Base-by-base conservation (phyloP, 2,888 invertebrate species). In the Therioaphis trifolii region DNA sequence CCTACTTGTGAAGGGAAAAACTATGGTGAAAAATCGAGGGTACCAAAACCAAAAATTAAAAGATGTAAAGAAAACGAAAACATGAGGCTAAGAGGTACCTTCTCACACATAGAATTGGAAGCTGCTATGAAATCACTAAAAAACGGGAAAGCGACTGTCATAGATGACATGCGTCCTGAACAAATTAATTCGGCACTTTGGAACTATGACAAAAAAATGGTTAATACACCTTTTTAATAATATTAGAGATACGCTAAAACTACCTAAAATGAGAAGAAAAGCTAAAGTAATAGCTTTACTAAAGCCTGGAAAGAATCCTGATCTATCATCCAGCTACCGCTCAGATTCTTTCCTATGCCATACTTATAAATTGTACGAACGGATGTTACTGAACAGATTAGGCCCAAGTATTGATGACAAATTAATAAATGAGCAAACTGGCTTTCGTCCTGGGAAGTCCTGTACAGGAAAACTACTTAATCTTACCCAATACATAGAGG, bases 261-360 rank as follows among this genome's bases (percentile, higher is more conserved):
- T 71, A 71, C 71, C 49, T n/a, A 71, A 71, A 7, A 15, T 18
- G 35, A 49, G 0, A 18, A 71, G 49, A 4, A 55, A 2, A 18
- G 55, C 15, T n/a, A 55, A 74, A 35, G 14, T 80, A 69, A 75
- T 85, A 21, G 84, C 79, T 85, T 77, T 18, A 80, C 66, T 40
- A 43, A 85, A 15, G 49, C 15, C 1, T 15, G 4, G n/a, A n/a
- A n/a, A n/a, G n/a, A n/a, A n/a, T n/a, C n/a, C n/a, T n/a, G n/a
- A n/a, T n/a, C n/a, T n/a, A n/a, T n/a, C n/a, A n/a, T n/a, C n/a
- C n/a, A n/a, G n/a, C n/a, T n/a, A n/a, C n/a, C n/a, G n/a, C n/a
- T n/a, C n/a, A n/a, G n/a, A n/a, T n/a, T n/a, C n/a, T n/a, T n/a
- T n/a, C n/a, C n/a, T n/a, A n/a, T n/a, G n/a, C n/a, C n/a, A n/a